Evolutionary conservation across 1,140 invertebrate species (phyloP), one percentile per base, ranked within the genome.

Genomic region (Zaprionus kolodkinae): DNA sequence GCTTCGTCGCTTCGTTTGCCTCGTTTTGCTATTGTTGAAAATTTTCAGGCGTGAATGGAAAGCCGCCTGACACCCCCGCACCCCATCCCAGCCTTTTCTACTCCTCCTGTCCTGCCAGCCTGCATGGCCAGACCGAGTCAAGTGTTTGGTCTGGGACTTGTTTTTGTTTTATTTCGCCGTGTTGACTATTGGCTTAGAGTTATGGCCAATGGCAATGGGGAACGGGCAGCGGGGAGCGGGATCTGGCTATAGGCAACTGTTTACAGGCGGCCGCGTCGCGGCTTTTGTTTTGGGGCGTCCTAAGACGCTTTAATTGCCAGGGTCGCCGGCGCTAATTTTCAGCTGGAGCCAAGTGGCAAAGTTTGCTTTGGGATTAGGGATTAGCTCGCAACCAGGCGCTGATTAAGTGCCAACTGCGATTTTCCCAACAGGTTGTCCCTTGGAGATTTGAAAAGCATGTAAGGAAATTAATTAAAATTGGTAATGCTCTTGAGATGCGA

Each of bases 1-100:
- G 81, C 88, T 91, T 88, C 88, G 78, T 79, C 78, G 86, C 78
- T 91, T 87, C 82, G 86, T 90, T 90, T 90, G 85, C 85, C 78
- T 85, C 81, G 89, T 88, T 88, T 88, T 87, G 84, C 84, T 88
- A 87, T 87, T 87, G 84, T 87, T 87, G 66, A 76, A 88, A 81
- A 87, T 84, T 87, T 84, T 75, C 57, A 87, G 87, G 84, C 67
- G 55, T 25, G 48, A 76, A 76, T 76, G 52, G 64, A 50, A 50
- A 25, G 11, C 48, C 36, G 6, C 50, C 30, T 21, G 7, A 13
- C 11, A 13, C 2, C 12, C 35, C 21, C 21, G 1, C 21, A 1
- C 21, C 21, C 21, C 21, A 21, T 21, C 21, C 21, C 13, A 6
- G 7, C 25, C 2, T 2, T n/a, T n/a, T 30, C 25, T 54, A 12